These are phyloP conservation scores for Mechanitis mazaeus DNA, from an alignment of 2,888 invertebrate species.

Conservation along the genomic window DNA sequence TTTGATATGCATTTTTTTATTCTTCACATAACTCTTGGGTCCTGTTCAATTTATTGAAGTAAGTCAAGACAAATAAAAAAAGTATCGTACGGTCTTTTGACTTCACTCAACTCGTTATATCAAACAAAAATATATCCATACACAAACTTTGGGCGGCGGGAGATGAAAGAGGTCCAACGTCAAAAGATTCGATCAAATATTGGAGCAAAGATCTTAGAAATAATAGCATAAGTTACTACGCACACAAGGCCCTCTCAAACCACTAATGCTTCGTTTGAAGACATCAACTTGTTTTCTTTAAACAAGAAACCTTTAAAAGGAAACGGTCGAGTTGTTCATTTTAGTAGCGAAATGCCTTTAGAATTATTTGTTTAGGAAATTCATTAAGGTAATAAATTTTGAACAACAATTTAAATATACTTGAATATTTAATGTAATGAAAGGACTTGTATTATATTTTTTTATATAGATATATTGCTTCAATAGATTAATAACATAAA, in stretches of 20 bases:
- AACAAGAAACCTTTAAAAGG: slow-evolving; percentile 46
- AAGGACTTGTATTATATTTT: too few relatives aligned
- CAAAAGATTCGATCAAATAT: slow-evolving; percentile 71
- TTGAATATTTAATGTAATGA: too few relatives aligned
- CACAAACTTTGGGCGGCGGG: slow-evolving; percentile 49
- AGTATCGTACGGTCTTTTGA: slow-evolving; percentile 11
- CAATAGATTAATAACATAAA: too few relatives aligned
- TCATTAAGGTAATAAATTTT: too few relatives aligned
- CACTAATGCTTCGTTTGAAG: slow-evolving; percentile 62
- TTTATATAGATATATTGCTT: too few relatives aligned
- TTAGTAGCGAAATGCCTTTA: slow-evolving; percentile 8
- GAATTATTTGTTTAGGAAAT: too few relatives aligned
- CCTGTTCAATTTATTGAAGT: slow-evolving; percentile 3
- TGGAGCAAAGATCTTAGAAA: slow-evolving; percentile 66
- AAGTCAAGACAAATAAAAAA: slow-evolving; percentile 15
- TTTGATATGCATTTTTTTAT: not conserved
- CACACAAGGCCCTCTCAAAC: slow-evolving; percentile 62
- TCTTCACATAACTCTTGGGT: not conserved
- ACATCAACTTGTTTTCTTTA: slow-evolving; percentile 68
- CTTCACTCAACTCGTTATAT: slow-evolving; percentile 15
- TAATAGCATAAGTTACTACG: slow-evolving; percentile 72
- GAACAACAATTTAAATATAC: too few relatives aligned
- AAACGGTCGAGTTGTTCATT: slow-evolving; percentile 17
- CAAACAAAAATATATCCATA: slow-evolving; percentile 29
- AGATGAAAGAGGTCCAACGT: slow-evolving; percentile 62